Conservation (phyloP, 2,113 vertebrate species). For the Elgaria multicarinata region DNA sequence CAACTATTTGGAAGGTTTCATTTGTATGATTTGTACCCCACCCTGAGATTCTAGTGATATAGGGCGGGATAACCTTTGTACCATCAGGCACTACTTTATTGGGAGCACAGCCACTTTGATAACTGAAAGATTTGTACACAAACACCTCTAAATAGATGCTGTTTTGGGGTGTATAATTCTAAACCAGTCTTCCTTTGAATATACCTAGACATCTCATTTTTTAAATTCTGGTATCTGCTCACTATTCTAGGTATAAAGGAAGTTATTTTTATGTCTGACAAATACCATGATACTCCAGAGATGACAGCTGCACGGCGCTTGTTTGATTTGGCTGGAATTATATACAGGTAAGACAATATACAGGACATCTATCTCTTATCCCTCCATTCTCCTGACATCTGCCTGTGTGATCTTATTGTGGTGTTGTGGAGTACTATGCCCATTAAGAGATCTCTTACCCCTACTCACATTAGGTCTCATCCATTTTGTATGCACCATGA, state of each 20-base stretch:
- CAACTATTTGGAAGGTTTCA: background rate
- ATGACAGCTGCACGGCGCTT: conserved; percentile 88
- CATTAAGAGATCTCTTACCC: background rate
- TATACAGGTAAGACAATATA: conserved; percentile 80
- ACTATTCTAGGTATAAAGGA: conserved; percentile 87
- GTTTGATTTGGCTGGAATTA: conserved; percentile 85
- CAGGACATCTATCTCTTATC: background rate
- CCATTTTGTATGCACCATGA: background rate
- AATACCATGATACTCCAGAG: conserved; percentile 87
- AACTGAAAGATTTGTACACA: background rate
- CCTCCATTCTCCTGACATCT: background rate
- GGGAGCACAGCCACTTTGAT: background rate
- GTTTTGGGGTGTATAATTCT: background rate
- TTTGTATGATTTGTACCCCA: no score
- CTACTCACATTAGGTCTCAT: background rate
- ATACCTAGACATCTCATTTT: background rate
- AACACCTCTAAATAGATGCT: background rate
- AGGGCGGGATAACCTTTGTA: no score
- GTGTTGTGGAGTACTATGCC: background rate
- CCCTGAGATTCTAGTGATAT: no score
- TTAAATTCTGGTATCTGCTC: conserved; percentile 38
- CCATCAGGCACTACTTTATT: background rate
- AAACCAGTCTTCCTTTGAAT: background rate
- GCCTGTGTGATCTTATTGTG: background rate
- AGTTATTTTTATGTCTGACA: conserved; percentile 94